A percentile compares a stretch with the other conserved stretches of the same genome.
Conservation (phyloP, 2,888 invertebrate species). For the Trissonchulus sp. region DNA sequence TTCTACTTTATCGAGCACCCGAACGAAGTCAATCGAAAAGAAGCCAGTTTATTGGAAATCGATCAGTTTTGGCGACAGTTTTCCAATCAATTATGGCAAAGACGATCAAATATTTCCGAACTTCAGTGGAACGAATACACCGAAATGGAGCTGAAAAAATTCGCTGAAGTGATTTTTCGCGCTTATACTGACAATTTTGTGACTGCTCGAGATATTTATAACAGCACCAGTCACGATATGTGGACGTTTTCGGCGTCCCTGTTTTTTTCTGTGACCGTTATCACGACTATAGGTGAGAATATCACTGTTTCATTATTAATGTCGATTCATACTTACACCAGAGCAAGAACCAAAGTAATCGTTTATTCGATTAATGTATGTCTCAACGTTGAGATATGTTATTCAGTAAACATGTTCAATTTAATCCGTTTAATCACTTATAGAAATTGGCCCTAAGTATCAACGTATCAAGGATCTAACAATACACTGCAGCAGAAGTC, state of each 20-base stretch:
- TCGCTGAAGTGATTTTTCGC: background rate
- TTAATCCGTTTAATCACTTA: too few species aligned
- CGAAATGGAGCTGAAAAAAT: background rate
- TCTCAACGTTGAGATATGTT: too few species aligned
- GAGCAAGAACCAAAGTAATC: too few species aligned
- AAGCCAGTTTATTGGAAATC: slow-evolving; percentile 26
- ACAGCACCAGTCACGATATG: slow-evolving; percentile 22
- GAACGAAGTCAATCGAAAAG: slow-evolving; percentile 27
- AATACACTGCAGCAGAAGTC: too few species aligned
- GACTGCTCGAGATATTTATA: slow-evolving; percentile 25
- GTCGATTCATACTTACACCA: too few species aligned
- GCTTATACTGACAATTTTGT: slow-evolving; percentile 29
- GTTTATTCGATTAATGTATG: too few species aligned
- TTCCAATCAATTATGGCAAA: background rate
- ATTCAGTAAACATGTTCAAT: too few species aligned
- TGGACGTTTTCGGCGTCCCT: slow-evolving; percentile 50
- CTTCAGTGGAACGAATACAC: background rate
- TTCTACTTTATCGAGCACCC: slow-evolving; percentile 41
- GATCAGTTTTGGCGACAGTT: background rate
- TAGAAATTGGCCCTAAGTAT: too few species aligned
- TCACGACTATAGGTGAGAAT: slow-evolving; percentile 51
- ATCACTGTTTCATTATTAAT: too few species aligned
- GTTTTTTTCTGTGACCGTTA: slow-evolving; percentile 52
- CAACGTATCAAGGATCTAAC: too few species aligned
- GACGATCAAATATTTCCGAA: background rate